Evolutionary conservation across 2,797 vertebrate genomes (phyloP).

Genomic region (Poecilia wingei): DNA sequence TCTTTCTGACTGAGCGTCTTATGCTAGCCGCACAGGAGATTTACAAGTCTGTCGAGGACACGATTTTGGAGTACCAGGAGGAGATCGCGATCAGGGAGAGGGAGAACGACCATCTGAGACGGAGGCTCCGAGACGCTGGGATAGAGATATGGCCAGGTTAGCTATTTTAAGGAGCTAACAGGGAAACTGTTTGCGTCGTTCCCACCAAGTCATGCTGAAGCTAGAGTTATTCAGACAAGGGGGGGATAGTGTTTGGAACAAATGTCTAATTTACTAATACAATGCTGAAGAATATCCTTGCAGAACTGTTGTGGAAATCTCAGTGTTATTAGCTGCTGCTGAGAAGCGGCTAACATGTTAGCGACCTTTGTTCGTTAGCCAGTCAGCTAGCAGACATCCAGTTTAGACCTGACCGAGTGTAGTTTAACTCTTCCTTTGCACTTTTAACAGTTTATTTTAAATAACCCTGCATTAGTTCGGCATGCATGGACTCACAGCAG

Average conservation of each 20-base stretch:
- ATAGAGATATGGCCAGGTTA: conserved; percentile 83
- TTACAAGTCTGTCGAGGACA: conserved; percentile 80
- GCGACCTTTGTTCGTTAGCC: conserved; percentile 82
- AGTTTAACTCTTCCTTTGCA: neutral
- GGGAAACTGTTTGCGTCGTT: neutral
- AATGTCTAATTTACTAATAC: neutral
- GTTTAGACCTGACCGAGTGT: neutral
- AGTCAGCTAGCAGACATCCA: conserved; percentile 30
- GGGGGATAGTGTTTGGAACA: too few species aligned
- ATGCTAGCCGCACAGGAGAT: conserved; percentile 82
- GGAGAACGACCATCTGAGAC: conserved; percentile 81
- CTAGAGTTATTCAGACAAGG: neutral
- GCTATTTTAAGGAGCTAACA: conserved; percentile 56
- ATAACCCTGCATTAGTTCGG: neutral
- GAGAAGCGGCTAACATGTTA: conserved; percentile 60
- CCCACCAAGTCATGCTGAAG: neutral
- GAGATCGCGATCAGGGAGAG: conserved; percentile 79
- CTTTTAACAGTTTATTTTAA: neutral
- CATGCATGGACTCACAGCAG: neutral
- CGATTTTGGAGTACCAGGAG: conserved; percentile 80
- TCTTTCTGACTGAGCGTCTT: conserved; percentile 79
- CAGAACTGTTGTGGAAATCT: neutral
- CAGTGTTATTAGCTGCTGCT: conserved; percentile 40
- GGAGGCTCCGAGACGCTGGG: conserved; percentile 78
- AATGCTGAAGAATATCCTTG: neutral